Evolutionary conservation across 2,113 vertebrate genomes (phyloP), one percentile per base, ranked within the genome.

Genomic region (Zapornia atra): DNA sequence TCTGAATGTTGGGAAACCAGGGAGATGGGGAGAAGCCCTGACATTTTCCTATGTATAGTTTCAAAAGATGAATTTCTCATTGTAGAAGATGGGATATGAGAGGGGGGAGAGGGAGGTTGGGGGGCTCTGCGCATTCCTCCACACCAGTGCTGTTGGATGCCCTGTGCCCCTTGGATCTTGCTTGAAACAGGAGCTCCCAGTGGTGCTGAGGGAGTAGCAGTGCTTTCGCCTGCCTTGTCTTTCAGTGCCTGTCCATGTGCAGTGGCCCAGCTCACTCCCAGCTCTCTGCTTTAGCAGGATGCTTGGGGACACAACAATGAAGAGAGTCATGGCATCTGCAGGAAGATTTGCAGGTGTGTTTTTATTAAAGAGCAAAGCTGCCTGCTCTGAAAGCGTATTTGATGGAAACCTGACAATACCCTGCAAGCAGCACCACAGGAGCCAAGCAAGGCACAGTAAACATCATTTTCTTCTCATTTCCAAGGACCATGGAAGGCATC

Each of bases 81-180:
- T 65, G 46, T 51, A 64, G 34, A 46, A 46, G 44, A 46, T 17
- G 9, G 44, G 44, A 46, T 46, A 4, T 31, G 28, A 36, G 33
- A n/a, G 28, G 29, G 34, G 65, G 9, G 13, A 3, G 4, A 2
- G 2, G 2, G 34, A 46, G 4, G 44, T 9, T 46, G 42, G 42
- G 42, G 44, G 44, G 44, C 44, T 46, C 44, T 46, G 44, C 9
- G 44, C 44, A 46, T 18, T 46, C 8, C 15, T 82, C 34, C 66
- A 25, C n/a, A 18, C 15, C 0, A 0, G 5, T 21, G 24, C 15
- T 0, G 0, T 46, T 26, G 63, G 85, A 5, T 51, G 28, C 21
- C 50, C 28, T 9, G 25, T 46, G 73, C 22, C 0, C 29, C 40
- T 31, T 54, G 69, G 28, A 70, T 38, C n/a, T 75, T 40, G 42